Percentiles rank a stretch among this genome's conserved stretches.
Evolutionary conservation across 2,888 invertebrate species (phyloP).

Genomic region (Tridacna crocea): DNA sequence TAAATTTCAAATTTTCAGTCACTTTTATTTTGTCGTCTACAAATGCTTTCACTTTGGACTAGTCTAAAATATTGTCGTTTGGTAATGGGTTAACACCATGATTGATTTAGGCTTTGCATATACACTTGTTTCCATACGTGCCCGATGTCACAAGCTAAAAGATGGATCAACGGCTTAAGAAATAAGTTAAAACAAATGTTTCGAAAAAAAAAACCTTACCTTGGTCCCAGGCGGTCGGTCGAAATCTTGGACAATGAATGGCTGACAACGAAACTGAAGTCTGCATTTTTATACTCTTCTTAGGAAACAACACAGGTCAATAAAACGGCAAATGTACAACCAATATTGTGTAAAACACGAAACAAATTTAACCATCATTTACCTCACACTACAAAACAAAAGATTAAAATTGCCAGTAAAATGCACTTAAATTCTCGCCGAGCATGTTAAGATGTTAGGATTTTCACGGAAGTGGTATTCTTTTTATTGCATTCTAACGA

Average conservation of each 20-base stretch:
- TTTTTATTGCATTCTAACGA: background rate
- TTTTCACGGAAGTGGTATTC: constrained; percentile 4
- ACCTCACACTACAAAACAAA: too few relatives aligned
- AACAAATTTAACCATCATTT: too few relatives aligned
- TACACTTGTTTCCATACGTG: too few relatives aligned
- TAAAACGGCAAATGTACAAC: constrained; percentile 3
- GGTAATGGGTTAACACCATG: too few relatives aligned
- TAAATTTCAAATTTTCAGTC: too few relatives aligned
- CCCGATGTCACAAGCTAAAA: too few relatives aligned
- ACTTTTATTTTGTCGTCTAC: too few relatives aligned
- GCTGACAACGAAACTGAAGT: background rate
- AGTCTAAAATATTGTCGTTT: too few relatives aligned
- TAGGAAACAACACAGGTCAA: background rate
- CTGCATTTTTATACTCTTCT: background rate
- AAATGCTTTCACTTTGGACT: too few relatives aligned
- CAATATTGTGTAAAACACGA: constrained; percentile 18
- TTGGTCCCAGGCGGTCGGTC: background rate
- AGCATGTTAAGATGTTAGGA: constrained; percentile 23
- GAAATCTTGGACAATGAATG: background rate
- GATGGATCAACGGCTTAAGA: too few relatives aligned
- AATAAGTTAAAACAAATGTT: too few relatives aligned
- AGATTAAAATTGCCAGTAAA: background rate
- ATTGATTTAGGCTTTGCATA: too few relatives aligned
- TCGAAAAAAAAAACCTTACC: background rate
- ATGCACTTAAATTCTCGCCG: constrained; percentile 15